These are phyloP conservation scores for Hetaerina americana DNA, from an alignment of 1,140 invertebrate genomes.

Conservation along the genomic window DNA sequence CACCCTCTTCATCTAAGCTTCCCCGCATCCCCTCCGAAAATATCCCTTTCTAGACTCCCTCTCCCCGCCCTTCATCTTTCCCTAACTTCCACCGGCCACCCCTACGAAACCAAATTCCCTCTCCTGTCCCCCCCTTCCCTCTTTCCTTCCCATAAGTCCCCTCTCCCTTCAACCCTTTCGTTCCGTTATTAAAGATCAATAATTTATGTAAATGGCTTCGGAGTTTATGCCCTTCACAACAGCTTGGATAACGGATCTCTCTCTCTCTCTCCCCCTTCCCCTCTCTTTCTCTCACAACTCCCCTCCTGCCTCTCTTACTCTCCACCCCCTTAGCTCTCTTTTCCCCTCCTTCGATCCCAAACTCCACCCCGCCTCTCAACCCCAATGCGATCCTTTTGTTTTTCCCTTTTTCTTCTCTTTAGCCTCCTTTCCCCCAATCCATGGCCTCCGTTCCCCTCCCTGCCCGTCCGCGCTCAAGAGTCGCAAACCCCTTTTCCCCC, in stretches of 20 bases:
- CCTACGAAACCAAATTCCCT: no score
- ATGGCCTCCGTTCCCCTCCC: no score
- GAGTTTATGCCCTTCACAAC: slow-evolving; percentile 14
- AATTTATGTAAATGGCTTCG: slow-evolving; percentile 17
- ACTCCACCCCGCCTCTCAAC: no score
- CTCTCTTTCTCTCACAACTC: neutral
- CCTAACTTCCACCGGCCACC: neutral
- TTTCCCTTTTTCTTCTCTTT: neutral
- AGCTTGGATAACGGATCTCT: slow-evolving; percentile 14
- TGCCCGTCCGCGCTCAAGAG: no score
- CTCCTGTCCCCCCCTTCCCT: neutral
- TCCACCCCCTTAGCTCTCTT: neutral
- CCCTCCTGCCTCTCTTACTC: neutral
- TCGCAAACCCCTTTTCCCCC: no score
- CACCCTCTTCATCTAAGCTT: no score
- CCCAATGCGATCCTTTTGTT: neutral
- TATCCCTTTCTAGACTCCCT: neutral
- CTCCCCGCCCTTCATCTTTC: neutral
- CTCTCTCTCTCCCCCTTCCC: neutral
- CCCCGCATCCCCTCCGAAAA: slow-evolving; percentile 3
- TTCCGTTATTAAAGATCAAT: slow-evolving; percentile 17
- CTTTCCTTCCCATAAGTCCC: neutral
- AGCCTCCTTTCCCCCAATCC: no score
- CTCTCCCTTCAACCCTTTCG: slow-evolving; percentile 9
- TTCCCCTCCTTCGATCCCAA: no score